Evolutionary conservation across 2,888 invertebrate genomes (phyloP), one percentile per base, ranked within the genome.

Genomic region (Frankliniella intonsa): DNA sequence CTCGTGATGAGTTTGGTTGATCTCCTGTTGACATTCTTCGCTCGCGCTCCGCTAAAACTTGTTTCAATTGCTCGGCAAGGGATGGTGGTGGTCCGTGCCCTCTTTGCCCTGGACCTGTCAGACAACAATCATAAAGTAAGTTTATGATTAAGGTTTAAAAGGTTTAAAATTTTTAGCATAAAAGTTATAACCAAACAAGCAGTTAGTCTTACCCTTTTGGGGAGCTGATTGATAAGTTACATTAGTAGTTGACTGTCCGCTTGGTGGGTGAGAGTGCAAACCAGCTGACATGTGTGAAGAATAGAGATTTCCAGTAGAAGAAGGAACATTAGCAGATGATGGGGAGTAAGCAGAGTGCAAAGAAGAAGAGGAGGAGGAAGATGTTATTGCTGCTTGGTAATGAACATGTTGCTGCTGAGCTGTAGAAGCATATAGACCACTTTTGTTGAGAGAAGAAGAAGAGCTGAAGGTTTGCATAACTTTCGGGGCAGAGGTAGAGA

Each of bases 1-100:
- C 76, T 50, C 82, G 49, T 65, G 83, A 51, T 81, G 81, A 38
- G 55, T 65, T 22, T 49, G 65, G 12, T 22, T 76, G 69, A 25
- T 76, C 50, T 81, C 82, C 86, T n/a, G 85, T 84, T 10, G 85
- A 85, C 83, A 93, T 90, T 83, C 94, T 92, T 87, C 94, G 92
- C 89, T 95, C 95, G 85, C 95, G 91, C 89, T 96, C 95, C 83
- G 95, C 94, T 86, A 96, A 89, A 86, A 95, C 95, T 88, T 94
- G 94, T 90, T 95, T 95, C 86, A 96, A 90, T 88, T 96, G 95
- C 88, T 95, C 95, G 27, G 95, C 95, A 85, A 95, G 90, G 83
- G 94, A 94, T 84, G 94, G 91, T 81, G 94, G 93, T 83, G 94
- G 94, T 86, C 84, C 85, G 80, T 50, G 81, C 17, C 38, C 55